phyloP scores from a whole-genome alignment of 1,140 invertebrate genomes.

The Nixonia krombeini region DNA sequence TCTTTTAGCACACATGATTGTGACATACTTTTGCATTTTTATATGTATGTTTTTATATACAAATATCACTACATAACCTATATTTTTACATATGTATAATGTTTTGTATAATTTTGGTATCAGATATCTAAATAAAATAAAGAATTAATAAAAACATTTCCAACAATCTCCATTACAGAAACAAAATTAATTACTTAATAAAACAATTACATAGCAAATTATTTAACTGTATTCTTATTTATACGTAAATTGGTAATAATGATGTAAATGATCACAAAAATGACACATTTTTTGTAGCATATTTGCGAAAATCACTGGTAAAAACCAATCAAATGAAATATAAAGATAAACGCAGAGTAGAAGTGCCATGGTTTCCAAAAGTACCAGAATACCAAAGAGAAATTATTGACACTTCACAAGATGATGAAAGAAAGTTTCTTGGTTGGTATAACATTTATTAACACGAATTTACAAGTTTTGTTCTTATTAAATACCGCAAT shows the following conservation, averaged over 20 bases:
- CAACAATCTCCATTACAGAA: not conserved
- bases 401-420: conserved; percentile 43
- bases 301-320: not conserved
- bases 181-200: not conserved
- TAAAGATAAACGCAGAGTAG: conserved; percentile 8
- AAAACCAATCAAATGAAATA: not conserved
- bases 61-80: conserved; percentile 5
- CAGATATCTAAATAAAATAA: too few relatives aligned
- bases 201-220: not conserved
- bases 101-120: too few relatives aligned
- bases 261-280: too few relatives aligned
- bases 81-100: too few relatives aligned
- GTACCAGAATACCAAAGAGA: conserved; percentile 35
- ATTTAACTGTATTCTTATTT: not conserved
- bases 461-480: too few relatives aligned
- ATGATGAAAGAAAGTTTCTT: conserved; percentile 49
- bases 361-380: conserved; percentile 53
- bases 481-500: too few relatives aligned
- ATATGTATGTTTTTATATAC: too few relatives aligned
- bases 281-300: not conserved
- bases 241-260: not conserved
- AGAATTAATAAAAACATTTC: conserved; percentile 2
- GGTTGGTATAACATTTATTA: conserved; percentile 11
- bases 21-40: not conserved
- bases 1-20: not conserved